phyloP scores from a whole-genome alignment of 2,888 invertebrate genomes.

The Rhagonycha lutea region DNA sequence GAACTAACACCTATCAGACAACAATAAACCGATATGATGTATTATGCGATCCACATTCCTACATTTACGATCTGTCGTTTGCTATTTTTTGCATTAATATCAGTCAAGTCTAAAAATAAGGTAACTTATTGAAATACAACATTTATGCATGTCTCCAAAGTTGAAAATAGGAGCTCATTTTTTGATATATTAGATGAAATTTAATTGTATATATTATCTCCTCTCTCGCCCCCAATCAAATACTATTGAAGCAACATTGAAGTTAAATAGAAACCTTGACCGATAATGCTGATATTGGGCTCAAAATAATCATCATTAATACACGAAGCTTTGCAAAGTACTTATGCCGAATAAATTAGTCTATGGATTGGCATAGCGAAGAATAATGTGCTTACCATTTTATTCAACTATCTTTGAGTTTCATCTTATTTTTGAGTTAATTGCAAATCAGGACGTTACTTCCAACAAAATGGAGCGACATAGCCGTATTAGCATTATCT shows the following conservation, averaged over 20 bases:
- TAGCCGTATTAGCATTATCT: too few relatives aligned
- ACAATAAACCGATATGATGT: not conserved
- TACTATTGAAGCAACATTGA: not conserved
- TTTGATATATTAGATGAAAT: too few relatives aligned
- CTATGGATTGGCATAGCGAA: not conserved
- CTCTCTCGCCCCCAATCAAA: too few relatives aligned
- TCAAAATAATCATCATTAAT: not conserved
- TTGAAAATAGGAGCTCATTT: too few relatives aligned
- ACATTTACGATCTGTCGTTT: not conserved
- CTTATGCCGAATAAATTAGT: not conserved
- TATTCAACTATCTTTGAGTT: too few relatives aligned
- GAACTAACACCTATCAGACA: not conserved
- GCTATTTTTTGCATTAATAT: not conserved
- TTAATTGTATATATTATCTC: too few relatives aligned
- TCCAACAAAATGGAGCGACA: too few relatives aligned
- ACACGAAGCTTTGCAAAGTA: not conserved
- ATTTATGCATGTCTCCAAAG: too few relatives aligned
- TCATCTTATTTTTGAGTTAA: too few relatives aligned
- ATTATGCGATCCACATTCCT: not conserved
- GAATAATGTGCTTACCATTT: not conserved
- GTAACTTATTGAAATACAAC: too few relatives aligned
- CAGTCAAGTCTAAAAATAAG: too few relatives aligned
- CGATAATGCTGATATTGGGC: not conserved
- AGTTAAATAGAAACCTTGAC: not conserved
- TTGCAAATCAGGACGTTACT: too few relatives aligned